These are phyloP conservation scores for Teleogryllus oceanicus DNA, from an alignment of 2,888 invertebrate species.

Conservation along the genomic window DNA sequence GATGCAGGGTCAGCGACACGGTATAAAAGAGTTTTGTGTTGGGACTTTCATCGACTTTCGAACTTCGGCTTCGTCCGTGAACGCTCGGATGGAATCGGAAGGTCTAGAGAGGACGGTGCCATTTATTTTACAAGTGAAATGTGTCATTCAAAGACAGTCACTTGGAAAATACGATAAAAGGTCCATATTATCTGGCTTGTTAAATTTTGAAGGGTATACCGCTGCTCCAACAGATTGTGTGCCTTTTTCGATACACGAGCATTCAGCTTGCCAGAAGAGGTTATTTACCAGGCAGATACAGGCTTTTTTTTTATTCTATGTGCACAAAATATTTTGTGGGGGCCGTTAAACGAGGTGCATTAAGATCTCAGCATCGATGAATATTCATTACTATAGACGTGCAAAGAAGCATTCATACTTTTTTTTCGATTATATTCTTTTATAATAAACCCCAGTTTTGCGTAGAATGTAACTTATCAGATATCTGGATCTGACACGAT, in stretches of 20 bases:
- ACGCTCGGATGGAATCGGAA: neutral
- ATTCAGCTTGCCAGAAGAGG: neutral
- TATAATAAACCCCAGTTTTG: neutral
- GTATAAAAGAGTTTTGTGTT: neutral
- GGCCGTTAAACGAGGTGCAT: neutral
- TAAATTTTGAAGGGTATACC: neutral
- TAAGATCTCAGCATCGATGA: neutral
- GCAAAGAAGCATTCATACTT: neutral
- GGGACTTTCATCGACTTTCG: slow-evolving; percentile 18
- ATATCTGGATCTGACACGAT: neutral
- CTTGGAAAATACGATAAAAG: slow-evolving; percentile 18
- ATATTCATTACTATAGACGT: neutral
- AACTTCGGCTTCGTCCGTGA: neutral
- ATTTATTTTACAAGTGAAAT: slow-evolving; percentile 18
- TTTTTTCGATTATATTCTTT: slow-evolving; percentile 5
- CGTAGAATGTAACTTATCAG: neutral
- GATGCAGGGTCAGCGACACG: neutral
- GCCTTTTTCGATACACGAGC: neutral
- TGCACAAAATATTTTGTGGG: neutral
- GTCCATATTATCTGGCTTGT: slow-evolving; percentile 1
- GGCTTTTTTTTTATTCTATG: neutral
- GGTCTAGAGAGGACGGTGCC: neutral
- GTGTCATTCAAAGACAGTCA: slow-evolving; percentile 18
- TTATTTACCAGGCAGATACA: neutral
- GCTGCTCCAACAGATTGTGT: neutral